Base-by-base conservation (phyloP, 30 jellyfish, hydroid and myxozoan species). In the Cassiopea xamachana region DNA sequence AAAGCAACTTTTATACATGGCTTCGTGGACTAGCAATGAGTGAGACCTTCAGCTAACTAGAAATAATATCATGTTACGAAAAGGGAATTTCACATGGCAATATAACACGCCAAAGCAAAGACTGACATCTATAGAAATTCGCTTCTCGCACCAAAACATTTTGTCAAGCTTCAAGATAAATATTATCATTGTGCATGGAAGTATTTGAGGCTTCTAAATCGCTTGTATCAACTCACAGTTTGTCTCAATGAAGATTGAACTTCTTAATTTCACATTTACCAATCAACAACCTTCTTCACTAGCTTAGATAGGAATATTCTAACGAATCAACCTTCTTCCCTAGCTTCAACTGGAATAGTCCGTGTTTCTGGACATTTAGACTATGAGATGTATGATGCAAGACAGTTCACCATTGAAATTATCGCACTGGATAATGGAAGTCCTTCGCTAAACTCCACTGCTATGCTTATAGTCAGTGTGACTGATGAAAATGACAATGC, bases 401-500 rank as follows among this genome's bases (percentile, higher is more conserved):
- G 84, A 61, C 60, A 2, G 18, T 90, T 70, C 72, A 7, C 48
- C 49, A 19, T 90, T 27, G 58, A 64, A 43, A 55, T 83, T 19
- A 77, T 59, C 9, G 97, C 93, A 64, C 70, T 44, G 39, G 99
- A 96, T 69, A 43, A 70, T 1, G 98, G 98, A 2, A 72, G 83
- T 12, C 98, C 98, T 2, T 43, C 83, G 1, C 62, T 96, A 48
- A 19, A 90, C 9, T 70, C 94, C 1, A 62, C 87, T 1, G 88
- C 98, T 16, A 79, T 14, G 61, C 96, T 96, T 16, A 67, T 48
- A 68, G 81, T 96, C 62, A 77, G 39, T 55, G 81, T 92, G 17
- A 72, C 97, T 2, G 99, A 96, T 81, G 95, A 89, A 60, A 96
- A 96, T 75, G 99, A 96, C 73, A 92, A 96, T 69, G 82, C 79